Percentiles rank a stretch among this genome's conserved stretches.
Conservation (phyloP, 2,797 vertebrate genomes). For the Sebastes melanostomus region DNA sequence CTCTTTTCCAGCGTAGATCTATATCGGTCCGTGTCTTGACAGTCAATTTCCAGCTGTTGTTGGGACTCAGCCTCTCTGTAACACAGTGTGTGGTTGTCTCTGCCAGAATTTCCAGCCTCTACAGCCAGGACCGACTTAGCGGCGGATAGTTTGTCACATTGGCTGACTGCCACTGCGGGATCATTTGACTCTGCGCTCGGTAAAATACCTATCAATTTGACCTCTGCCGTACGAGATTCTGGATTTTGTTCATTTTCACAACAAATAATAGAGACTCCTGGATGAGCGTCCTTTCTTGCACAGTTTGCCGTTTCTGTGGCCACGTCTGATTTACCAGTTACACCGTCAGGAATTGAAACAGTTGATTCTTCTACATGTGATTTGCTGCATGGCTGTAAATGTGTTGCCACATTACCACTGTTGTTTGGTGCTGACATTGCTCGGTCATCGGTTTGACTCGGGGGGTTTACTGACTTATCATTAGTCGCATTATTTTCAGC, state of each 20-base stretch:
- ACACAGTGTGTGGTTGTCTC: constrained; percentile 33
- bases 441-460: constrained; percentile 21
- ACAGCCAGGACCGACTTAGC: constrained; percentile 55
- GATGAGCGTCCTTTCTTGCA: not conserved
- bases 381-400: constrained; percentile 29
- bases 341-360: constrained; percentile 4
- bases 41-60: constrained; percentile 60
- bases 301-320: not conserved
- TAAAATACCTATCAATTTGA: constrained; percentile 31
- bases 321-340: not conserved
- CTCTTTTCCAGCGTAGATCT: constrained; percentile 20
- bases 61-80: constrained; percentile 50
- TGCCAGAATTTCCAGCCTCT: constrained; percentile 48
- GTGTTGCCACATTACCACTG: constrained; percentile 21
- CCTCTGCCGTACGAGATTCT: constrained; percentile 24
- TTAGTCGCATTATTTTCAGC: constrained; percentile 16
- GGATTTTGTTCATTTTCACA: constrained; percentile 27
- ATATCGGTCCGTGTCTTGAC: constrained; percentile 30
- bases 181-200: constrained; percentile 34
- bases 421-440: not conserved
- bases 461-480: not conserved
- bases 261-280: not conserved
- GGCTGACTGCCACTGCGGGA: constrained; percentile 42
- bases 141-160: constrained; percentile 49
- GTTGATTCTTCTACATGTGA: constrained; percentile 20